Conservation (phyloP, 2,113 vertebrate genomes). For the Bos javanicus region DNA sequence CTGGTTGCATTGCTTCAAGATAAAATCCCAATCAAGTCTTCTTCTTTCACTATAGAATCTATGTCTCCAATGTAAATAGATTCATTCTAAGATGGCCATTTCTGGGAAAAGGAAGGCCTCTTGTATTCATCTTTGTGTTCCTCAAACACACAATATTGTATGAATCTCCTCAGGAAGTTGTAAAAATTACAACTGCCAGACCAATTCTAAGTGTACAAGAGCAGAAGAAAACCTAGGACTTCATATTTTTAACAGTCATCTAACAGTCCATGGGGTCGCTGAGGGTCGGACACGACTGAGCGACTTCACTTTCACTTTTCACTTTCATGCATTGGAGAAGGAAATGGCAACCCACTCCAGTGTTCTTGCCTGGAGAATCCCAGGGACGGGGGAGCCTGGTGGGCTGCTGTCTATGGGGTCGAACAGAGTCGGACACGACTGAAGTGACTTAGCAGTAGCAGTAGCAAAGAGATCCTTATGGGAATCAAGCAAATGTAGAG, state of each 20-base stretch:
- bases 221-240: not conserved
- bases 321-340: too few relatives aligned
- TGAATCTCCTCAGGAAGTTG: not conserved
- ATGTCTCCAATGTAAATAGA: not conserved
- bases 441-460: too few relatives aligned
- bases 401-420: too few relatives aligned
- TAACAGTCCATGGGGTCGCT: too few relatives aligned
- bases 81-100: not conserved
- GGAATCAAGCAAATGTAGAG: not conserved
- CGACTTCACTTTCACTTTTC: too few relatives aligned
- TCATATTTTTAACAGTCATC: not conserved
- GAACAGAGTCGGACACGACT: too few relatives aligned
- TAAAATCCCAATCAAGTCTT: not conserved
- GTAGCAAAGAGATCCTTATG: not conserved
- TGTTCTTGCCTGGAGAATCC: too few relatives aligned
- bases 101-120: constrained; percentile 9
- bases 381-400: too few relatives aligned
- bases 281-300: too few relatives aligned
- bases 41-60: not conserved
- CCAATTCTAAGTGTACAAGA: not conserved
- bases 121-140: not conserved
- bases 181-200: not conserved
- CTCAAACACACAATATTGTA: not conserved
- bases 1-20: not conserved
- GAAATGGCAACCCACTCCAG: too few relatives aligned